These are phyloP conservation scores for Polydrusus pterygomalis DNA, from an alignment of 2,888 invertebrate genomes.

Conservation along the genomic window DNA sequence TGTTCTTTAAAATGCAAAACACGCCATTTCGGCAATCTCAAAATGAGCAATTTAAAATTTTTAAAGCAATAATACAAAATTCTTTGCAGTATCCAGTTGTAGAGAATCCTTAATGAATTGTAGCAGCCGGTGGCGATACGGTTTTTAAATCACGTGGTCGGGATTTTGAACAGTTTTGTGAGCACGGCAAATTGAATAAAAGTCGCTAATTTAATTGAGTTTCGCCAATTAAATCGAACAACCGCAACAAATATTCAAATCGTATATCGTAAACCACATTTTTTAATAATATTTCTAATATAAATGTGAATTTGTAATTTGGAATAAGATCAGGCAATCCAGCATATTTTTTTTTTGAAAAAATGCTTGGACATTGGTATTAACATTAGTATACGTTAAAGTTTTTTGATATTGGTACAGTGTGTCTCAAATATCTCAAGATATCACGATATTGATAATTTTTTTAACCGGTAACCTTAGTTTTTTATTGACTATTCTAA, in stretches of 20 bases:
- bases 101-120: conserved; percentile 38
- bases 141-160: conserved; percentile 36
- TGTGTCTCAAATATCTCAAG: no score
- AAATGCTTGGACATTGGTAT: no score
- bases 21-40: neutral
- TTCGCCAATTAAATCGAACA: conserved; percentile 36
- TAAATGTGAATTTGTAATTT: no score
- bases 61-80: conserved; percentile 29
- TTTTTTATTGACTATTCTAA: no score
- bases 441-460: no score
- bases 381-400: no score
- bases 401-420: no score
- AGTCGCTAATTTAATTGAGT: conserved; percentile 33
- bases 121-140: conserved; percentile 32
- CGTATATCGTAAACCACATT: conserved; percentile 18
- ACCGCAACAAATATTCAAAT: conserved; percentile 35
- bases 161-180: conserved; percentile 24
- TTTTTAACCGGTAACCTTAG: no score
- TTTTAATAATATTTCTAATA: no score
- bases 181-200: conserved; percentile 34
- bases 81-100: conserved; percentile 25
- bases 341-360: no score
- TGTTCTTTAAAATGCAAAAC: conserved; percentile 10
- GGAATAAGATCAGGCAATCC: no score
- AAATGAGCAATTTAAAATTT: conserved; percentile 33